phyloP scores from a whole-genome alignment of 2,113 vertebrate species.

The Odontophorus gujanensis region DNA sequence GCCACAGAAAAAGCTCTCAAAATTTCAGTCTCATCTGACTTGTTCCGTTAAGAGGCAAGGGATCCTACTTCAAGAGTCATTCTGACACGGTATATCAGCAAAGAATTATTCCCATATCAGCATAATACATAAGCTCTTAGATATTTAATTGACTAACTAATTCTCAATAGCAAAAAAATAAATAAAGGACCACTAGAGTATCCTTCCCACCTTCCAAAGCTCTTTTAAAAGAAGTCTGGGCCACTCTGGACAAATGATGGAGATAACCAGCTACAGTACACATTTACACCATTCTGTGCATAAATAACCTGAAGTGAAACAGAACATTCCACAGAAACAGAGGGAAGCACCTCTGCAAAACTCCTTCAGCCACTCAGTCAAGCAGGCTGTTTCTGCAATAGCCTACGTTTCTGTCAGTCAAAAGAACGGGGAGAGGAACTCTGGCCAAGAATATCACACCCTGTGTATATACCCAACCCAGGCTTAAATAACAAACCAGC shows the following conservation, averaged over 20 bases:
- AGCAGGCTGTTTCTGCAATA: not conserved
- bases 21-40: not conserved
- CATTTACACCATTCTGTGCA: not conserved
- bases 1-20: slow-evolving; percentile 1
- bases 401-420: not conserved
- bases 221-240: not conserved
- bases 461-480: not conserved
- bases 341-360: not conserved
- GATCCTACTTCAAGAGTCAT: slow-evolving; percentile 9
- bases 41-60: not conserved
- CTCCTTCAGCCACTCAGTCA: not conserved
- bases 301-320: not conserved
- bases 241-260: not conserved
- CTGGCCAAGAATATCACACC: not conserved
- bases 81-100: not conserved
- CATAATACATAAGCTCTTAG: not conserved
- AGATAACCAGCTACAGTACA: not conserved
- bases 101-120: not conserved
- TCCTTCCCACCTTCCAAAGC: not conserved
- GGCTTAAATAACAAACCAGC: not conserved
- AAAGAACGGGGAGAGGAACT: not conserved
- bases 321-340: not conserved
- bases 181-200: not conserved
- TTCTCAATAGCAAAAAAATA: not conserved
- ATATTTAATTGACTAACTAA: not conserved